Evolutionary conservation across 2,113 vertebrate genomes (phyloP), one percentile per base, ranked within the genome.

Genomic region (Prunella fulvescens): DNA sequence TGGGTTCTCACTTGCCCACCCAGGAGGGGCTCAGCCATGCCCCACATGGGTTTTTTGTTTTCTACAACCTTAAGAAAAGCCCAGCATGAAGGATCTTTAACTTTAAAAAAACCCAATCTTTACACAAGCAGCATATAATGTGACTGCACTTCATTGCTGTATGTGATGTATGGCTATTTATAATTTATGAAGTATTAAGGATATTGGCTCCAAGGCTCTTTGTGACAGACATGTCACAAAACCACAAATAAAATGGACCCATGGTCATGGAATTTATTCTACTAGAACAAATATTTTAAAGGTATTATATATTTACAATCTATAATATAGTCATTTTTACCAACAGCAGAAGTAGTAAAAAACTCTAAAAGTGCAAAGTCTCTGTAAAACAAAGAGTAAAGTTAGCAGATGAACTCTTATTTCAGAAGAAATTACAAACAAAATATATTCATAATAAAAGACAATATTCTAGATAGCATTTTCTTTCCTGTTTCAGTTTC

Each of bases 1-100:
- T 10, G 0, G 13, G 35, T 6, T 45, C 60, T 29, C 12, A 14
- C 19, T 28, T 33, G 4, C 25, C 12, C 7, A 10, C 3, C 1
- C 3, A 8, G 15, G 10, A 50, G 15, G 15, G 42, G 20, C 15
- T 40, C n/a, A 37, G 51, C 25, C 23, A 26, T 33, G 22, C 13
- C 25, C 11, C n/a, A 26, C 28, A 6, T 2, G 2, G 6, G 0
- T 13, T 29, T 42, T 60, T 22, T 42, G 31, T 76, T 77, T 66
- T 50, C 33, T 40, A 58, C 42, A 71, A 53, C 12, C 5, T n/a
- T 35, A 62, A 11, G 39, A 8, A 40, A 92, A 73, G 56, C 10
- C n/a, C 13, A 67, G 33, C 20, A 39, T 50, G 23, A 28, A 56
- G 8, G 4, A 69, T 25, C 22, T 39, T 61, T 67, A 83, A 28